Conservation (phyloP, 2,113 vertebrate species). For the Hirundichthys speculiger region DNA sequence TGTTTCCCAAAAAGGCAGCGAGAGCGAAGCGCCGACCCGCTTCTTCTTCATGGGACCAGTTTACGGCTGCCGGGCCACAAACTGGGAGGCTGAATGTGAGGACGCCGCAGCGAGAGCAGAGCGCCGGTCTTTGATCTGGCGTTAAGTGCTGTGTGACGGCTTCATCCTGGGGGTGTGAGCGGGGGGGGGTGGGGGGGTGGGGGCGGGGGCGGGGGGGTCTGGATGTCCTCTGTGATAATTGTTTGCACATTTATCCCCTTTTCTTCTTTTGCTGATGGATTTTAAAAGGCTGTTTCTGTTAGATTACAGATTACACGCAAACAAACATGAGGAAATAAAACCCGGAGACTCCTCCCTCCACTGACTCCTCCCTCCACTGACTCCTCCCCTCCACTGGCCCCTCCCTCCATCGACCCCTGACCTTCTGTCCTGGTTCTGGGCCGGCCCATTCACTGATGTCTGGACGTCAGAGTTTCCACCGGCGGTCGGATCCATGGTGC, state of each 20-base stretch:
- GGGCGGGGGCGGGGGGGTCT: slow-evolving; percentile 22
- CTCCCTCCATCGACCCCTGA: slow-evolving; percentile 2
- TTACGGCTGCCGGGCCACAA: slow-evolving; percentile 39
- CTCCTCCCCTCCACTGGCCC: neutral
- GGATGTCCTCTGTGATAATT: slow-evolving; percentile 62
- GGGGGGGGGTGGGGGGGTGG: slow-evolving; percentile 31
- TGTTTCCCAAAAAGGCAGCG: slow-evolving; percentile 69
- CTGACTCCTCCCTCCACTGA: no score
- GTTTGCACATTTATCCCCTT: slow-evolving; percentile 64
- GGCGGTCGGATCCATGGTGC: slow-evolving; percentile 19
- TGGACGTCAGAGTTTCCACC: slow-evolving; percentile 7
- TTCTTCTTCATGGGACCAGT: slow-evolving; percentile 33
- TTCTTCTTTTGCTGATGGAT: slow-evolving; percentile 20
- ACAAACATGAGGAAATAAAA: slow-evolving; percentile 26
- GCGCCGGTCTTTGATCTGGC: slow-evolving; percentile 58
- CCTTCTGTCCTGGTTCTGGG: slow-evolving; percentile 32
- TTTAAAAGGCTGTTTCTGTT: slow-evolving; percentile 33
- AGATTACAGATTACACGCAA: slow-evolving; percentile 35
- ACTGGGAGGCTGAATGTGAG: slow-evolving; percentile 61
- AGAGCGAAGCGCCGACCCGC: slow-evolving; percentile 32
- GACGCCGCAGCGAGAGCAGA: slow-evolving; percentile 48
- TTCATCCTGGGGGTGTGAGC: slow-evolving; percentile 36
- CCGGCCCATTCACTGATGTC: slow-evolving; percentile 24
- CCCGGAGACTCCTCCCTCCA: no score
- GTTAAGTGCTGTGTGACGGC: slow-evolving; percentile 41